Base-by-base conservation (phyloP, 2,113 vertebrate species). In the Pluvialis apricaria region DNA sequence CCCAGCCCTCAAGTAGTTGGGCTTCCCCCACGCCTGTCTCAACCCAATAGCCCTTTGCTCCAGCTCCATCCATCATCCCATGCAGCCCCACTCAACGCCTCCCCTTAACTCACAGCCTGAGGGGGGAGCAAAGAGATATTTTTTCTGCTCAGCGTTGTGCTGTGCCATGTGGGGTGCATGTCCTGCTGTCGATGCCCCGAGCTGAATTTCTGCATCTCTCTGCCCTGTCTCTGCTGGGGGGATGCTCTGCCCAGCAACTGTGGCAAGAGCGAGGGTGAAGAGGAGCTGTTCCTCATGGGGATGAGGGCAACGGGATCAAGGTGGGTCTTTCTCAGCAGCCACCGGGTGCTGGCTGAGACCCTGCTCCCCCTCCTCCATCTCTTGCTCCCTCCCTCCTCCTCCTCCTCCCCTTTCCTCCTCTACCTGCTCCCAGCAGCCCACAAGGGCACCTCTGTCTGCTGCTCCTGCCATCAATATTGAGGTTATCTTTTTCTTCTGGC, bases 391-490 rank as follows among this genome's bases (percentile, higher is more conserved):
- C 70, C 51, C 21, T 47, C 24, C n/a, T 57, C 42, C 45, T 60
- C 49, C 62, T 86, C 66, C 89, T 92, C 91, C 62, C 70, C 86
- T 84, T 96, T 91, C 79, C 81, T 90, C 61, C 64, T 85, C 72
- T 92, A 95, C 88, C 92, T 95, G 87, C 92, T 94, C 90, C 96
- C 82, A 93, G 91, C 90, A 96, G 91, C 85, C 85, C 81, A 79
- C 96, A 95, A 97, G 97, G 88, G 93, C 95, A 95, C 95, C 97
- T 92, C 89, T 92, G 91, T 92, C 98, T 97, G 97, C 97, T 44
- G 96, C 90, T 94, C 49, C 93, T 89, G 97, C 97, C 97, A 98
- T 98, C 98, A 98, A 96, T 97, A 96, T 96, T 95, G 91, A 97
- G 96, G 96, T 97, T 97, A 97, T 96, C 95, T 97, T 92, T 96